Evolutionary conservation across 53 echinoderm and acorn worm species (phyloP), one percentile per base, ranked within the genome.

Genomic region (Holothuria leucospilota): DNA sequence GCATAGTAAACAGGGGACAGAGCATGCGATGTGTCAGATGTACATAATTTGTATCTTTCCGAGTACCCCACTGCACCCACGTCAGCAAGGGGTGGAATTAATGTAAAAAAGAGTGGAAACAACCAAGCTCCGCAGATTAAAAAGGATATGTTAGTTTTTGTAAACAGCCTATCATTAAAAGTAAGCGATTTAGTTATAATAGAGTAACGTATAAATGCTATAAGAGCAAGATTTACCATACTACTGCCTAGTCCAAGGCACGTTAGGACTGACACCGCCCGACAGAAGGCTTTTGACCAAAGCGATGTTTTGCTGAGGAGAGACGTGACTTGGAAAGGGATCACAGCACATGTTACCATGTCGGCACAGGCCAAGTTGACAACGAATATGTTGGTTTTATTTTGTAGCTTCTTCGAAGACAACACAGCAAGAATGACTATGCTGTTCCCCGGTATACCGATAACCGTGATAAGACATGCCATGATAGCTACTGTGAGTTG

Each of bases 281-380:
- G 60, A 73, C 96, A 96, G 25, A 96, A 70, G 3, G 3, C 46
- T 8, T 46, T 7, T 46, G 80, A 59, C 0, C 20, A 27, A 16
- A 30, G 62, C 34, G 14, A 34, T 69, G 64, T 62, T 0, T 39
- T 20, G 60, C 86, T 87, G 29, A 91, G 68, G 16, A 92, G 46
- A 5, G 92, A 90, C 20, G 91, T 61, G 13, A 81, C 91, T 29
- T 93, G 91, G 88, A 92, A 92, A 18, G 96, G 96, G 25, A 96
- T 52, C 28, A 84, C 88, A 53, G 91, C 13, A 42, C 90, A 90
- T 5, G 92, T 94, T 23, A 92, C 69, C 26, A 96, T 87, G 52
- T 96, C 96, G 14, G 94, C 91, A 62, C 88, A 89, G 63, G 91
- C 89, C 18, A 96, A 94, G 29, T 94, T 94, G 51, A 94, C 91